Conservation (phyloP, 2,888 invertebrate species). For the Leucophora obtusa region DNA sequence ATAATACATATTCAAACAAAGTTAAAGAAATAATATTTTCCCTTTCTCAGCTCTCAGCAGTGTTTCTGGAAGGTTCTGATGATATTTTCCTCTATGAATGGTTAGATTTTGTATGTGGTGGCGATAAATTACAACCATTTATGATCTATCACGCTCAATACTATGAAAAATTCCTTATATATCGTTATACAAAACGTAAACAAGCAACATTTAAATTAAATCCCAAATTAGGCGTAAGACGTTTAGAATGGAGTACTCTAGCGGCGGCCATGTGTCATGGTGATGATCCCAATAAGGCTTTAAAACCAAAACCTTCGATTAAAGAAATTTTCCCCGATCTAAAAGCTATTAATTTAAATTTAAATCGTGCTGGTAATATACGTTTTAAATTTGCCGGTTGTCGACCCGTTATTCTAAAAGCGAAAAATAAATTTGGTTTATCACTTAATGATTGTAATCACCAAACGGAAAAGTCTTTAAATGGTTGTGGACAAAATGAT, state of each 20-base stretch:
- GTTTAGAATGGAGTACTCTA: slow-evolving; percentile 73
- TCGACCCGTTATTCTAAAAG: slow-evolving; percentile 73
- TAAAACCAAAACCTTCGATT: slow-evolving; percentile 69
- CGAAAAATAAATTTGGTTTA: slow-evolving; percentile 66
- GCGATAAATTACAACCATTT: slow-evolving; percentile 75
- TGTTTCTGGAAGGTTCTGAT: slow-evolving; percentile 74
- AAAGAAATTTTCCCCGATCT: slow-evolving; percentile 71
- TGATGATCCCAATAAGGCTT: slow-evolving; percentile 73
- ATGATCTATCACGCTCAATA: slow-evolving; percentile 73
- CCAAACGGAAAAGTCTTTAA: slow-evolving; percentile 25
- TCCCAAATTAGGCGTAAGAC: slow-evolving; percentile 72
- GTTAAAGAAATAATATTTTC: not conserved
- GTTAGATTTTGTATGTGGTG: slow-evolving; percentile 75
- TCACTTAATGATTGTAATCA: not conserved
- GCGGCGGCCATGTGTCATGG: slow-evolving; percentile 74
- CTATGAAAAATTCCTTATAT: slow-evolving; percentile 70
- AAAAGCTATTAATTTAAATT: slow-evolving; percentile 69
- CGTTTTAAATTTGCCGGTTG: slow-evolving; percentile 77
- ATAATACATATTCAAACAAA: not conserved
- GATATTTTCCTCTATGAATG: slow-evolving; percentile 78
- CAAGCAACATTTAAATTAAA: slow-evolving; percentile 71
- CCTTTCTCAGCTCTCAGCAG: slow-evolving; percentile 69
- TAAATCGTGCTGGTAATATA: slow-evolving; percentile 73
- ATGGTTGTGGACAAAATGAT: slow-evolving; percentile 67
- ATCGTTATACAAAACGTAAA: slow-evolving; percentile 67